Conservation (phyloP, 2,888 invertebrate species). For the Rhingia rostrata region DNA sequence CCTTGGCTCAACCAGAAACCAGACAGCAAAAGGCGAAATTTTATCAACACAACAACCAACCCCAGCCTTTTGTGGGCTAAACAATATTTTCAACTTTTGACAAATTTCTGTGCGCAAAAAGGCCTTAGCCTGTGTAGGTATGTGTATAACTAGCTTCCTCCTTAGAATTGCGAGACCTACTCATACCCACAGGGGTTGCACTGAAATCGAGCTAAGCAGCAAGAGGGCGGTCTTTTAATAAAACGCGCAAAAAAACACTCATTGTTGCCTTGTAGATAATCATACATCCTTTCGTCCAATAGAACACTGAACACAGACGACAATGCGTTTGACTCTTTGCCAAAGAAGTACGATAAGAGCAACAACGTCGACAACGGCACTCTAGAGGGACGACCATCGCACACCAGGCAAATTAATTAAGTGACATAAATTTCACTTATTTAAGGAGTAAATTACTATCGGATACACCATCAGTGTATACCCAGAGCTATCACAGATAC, state of each 20-base stretch:
- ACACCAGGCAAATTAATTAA: slow-evolving; percentile 68
- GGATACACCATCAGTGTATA: slow-evolving; percentile 59
- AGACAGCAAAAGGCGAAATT: slow-evolving; percentile 47
- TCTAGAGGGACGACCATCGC: slow-evolving; percentile 15
- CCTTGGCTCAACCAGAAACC: slow-evolving; percentile 28
- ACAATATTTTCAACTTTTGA: slow-evolving; percentile 41
- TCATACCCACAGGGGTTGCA: slow-evolving; percentile 32
- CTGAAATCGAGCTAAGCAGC: slow-evolving; percentile 6
- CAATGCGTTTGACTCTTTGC: slow-evolving; percentile 61
- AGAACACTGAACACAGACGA: slow-evolving; percentile 40
- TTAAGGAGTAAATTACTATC: slow-evolving; percentile 73
- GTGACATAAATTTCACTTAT: slow-evolving; percentile 74
- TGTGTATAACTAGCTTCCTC: slow-evolving; percentile 53
- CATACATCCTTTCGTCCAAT: slow-evolving; percentile 1
- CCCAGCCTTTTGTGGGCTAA: slow-evolving; percentile 41
- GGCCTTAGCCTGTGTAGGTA: slow-evolving; percentile 5
- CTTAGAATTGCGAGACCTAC: slow-evolving; percentile 16
- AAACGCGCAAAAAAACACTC: slow-evolving; percentile 34
- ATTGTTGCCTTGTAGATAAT: slow-evolving; percentile 37
- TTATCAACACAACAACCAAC: slow-evolving; percentile 18
- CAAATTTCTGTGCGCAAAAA: slow-evolving; percentile 29
- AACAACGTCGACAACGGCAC: not conserved
- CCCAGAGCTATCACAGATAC: slow-evolving; percentile 8
- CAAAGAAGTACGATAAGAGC: slow-evolving; percentile 3
- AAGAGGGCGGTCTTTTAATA: not conserved